Evolutionary conservation across 2,888 invertebrate genomes (phyloP).

Genomic region (Molorchus minor): DNA sequence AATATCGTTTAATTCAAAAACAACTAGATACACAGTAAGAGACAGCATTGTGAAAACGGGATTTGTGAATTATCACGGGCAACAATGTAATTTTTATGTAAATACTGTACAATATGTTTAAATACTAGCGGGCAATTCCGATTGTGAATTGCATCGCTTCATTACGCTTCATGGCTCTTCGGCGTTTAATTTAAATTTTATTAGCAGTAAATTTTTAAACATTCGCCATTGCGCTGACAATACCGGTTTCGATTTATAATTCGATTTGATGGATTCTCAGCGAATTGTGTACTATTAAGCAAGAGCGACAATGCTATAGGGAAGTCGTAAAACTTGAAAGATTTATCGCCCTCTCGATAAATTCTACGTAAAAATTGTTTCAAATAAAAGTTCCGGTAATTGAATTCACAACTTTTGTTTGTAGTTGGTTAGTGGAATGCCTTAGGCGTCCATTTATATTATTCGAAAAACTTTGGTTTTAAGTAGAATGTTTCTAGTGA

Average conservation of each 20-base stretch:
- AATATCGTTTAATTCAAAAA: too few species aligned
- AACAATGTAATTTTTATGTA: too few species aligned
- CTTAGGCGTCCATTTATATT: slow-evolving; percentile 46
- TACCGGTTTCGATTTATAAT: slow-evolving; percentile 16
- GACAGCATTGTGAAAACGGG: too few species aligned
- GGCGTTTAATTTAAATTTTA: slow-evolving; percentile 3
- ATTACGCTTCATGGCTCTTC: not conserved
- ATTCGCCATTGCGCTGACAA: not conserved
- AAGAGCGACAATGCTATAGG: slow-evolving; percentile 40
- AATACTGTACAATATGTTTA: too few species aligned
- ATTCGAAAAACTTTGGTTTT: slow-evolving; percentile 39
- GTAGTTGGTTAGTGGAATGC: slow-evolving; percentile 47
- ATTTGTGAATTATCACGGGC: too few species aligned
- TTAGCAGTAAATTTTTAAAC: not conserved
- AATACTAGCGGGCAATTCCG: too few species aligned
- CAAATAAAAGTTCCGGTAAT: slow-evolving; percentile 53
- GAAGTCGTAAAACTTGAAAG: slow-evolving; percentile 36
- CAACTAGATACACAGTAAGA: too few species aligned
- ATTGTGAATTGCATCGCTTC: too few species aligned
- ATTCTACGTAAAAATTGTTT: slow-evolving; percentile 51
- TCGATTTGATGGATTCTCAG: slow-evolving; percentile 16
- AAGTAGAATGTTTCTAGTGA: slow-evolving; percentile 18
- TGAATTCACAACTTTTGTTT: slow-evolving; percentile 52
- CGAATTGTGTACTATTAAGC: slow-evolving; percentile 22
- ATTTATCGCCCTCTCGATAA: slow-evolving; percentile 52